Base-by-base conservation (phyloP, 2,113 vertebrate genomes). In the Trachemys scripta region DNA sequence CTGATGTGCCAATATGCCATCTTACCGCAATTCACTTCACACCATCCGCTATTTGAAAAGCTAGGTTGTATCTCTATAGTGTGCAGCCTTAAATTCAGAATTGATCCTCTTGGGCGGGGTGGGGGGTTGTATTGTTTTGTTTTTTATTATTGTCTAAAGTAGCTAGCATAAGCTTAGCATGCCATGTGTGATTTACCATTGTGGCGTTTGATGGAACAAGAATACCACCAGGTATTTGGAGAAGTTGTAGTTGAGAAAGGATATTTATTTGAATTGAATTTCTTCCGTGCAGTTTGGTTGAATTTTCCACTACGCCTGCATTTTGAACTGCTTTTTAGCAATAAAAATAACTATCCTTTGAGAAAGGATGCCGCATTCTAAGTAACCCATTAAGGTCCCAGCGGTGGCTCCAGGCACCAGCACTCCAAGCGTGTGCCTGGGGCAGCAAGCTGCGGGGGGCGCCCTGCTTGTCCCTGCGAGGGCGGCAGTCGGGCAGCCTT, bases 31-130 rank as follows among this genome's bases (percentile, higher is more conserved):
- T 90, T 29, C 38, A 59, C 79, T 38, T 20, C 17, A 51, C 92
- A 79, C 84, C 92, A 82, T 45, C 90, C 54, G 80, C 85, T 86
- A 87, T 89, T 84, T 57, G 5, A 84, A 88, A 84, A 92, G 83
- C 51, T 94, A 84, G 79, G 4, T 69, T 85, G 90, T 69, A 9
- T 24, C 94, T 86, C 84, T 87, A 35, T n/a, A 72, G 72, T 89
- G 90, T 82, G 62, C 50, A 92, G 93, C 85, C 94, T 92, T 93
- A 86, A 91, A 72, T 92, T 93, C 89, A 0, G 0, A 94, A 84
- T 80, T 54, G 50, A 85, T 83, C 84, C 38, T 94, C 85, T 85
- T 72, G 65, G 65, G 57, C 5, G 6, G 9, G n/a, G n/a, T 38
- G 8, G 17, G 2, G 10, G 35, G 19, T 22, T 3, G 80, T 20